Percentiles rank a stretch among this genome's conserved stretches.
These are phyloP conservation scores for Kryptolebias marmoratus DNA, from an alignment of 2,113 vertebrate species.

Conservation along the genomic window DNA sequence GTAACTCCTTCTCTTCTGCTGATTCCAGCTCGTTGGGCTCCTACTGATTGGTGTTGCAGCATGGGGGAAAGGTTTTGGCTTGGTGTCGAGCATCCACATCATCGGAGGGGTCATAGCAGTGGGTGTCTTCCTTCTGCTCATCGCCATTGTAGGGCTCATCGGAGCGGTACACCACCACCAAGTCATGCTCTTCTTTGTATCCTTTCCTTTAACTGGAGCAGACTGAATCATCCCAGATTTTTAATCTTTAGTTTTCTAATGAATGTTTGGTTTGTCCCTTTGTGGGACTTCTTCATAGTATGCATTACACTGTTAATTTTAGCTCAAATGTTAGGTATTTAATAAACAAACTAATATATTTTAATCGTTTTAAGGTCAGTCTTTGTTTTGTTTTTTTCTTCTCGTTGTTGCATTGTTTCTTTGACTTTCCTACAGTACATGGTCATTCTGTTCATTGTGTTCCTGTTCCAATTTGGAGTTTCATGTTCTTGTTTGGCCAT, in stretches of 20 bases:
- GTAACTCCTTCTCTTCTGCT: conserved; percentile 23
- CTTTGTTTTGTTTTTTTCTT: background rate
- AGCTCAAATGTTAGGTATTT: too few species aligned
- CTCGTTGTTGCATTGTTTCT: conserved; percentile 38
- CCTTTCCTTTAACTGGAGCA: conserved; percentile 66
- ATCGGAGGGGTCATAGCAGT: conserved; percentile 92
- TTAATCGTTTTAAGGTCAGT: background rate
- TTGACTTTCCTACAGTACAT: conserved; percentile 86
- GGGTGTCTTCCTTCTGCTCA: conserved; percentile 91
- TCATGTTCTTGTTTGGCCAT: conserved; percentile 92
- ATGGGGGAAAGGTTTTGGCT: conserved; percentile 89
- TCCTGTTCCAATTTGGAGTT: conserved; percentile 90
- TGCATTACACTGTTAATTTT: too few species aligned
- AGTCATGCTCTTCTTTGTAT: conserved; percentile 97
- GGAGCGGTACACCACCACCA: conserved; percentile 92
- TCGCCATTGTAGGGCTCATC: conserved; percentile 88
- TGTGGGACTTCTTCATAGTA: background rate
- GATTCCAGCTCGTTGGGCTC: conserved; percentile 87
- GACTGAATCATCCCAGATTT: too few species aligned
- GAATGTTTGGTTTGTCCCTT: background rate
- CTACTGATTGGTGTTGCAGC: conserved; percentile 91
- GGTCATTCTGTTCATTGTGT: conserved; percentile 92
- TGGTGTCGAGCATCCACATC: conserved; percentile 92
- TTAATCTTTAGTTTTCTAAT: background rate
- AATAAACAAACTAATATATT: too few species aligned